Percentiles rank a stretch among this genome's conserved stretches.
These are phyloP conservation scores for Microplitis demolitor DNA, from an alignment of 1,140 invertebrate genomes.

Conservation along the genomic window DNA sequence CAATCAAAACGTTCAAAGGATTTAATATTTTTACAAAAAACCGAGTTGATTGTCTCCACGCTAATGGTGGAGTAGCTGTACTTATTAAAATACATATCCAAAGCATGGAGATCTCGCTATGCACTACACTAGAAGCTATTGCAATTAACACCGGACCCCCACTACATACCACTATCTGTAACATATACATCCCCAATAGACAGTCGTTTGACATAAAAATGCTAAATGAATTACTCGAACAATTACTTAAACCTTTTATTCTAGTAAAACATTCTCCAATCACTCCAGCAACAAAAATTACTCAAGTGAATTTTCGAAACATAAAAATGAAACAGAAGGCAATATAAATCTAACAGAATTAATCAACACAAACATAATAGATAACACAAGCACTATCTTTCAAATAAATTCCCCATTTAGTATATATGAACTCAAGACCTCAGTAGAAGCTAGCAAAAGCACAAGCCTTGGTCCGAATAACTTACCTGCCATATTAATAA, in stretches of 20 bases:
- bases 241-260: background rate
- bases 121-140: background rate
- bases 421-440: too few relatives aligned
- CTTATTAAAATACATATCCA: background rate
- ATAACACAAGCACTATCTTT: slow-evolving; percentile 5
- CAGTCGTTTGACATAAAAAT: background rate
- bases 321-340: background rate
- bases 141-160: too few relatives aligned
- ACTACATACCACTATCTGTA: background rate
- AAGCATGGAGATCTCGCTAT: background rate
- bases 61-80: background rate
- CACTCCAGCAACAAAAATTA: background rate
- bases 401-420: background rate
- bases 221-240: background rate
- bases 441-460: too few relatives aligned
- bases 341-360: background rate
- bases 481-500: too few relatives aligned
- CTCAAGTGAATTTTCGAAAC: background rate
- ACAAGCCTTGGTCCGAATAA: too few relatives aligned
- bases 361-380: too few relatives aligned
- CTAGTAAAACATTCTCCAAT: background rate
- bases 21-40: background rate
- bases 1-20: background rate
- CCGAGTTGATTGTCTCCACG: background rate
- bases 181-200: background rate